Evolutionary conservation across 2,797 vertebrate species (phyloP).

Genomic region (Morelia viridis): DNA sequence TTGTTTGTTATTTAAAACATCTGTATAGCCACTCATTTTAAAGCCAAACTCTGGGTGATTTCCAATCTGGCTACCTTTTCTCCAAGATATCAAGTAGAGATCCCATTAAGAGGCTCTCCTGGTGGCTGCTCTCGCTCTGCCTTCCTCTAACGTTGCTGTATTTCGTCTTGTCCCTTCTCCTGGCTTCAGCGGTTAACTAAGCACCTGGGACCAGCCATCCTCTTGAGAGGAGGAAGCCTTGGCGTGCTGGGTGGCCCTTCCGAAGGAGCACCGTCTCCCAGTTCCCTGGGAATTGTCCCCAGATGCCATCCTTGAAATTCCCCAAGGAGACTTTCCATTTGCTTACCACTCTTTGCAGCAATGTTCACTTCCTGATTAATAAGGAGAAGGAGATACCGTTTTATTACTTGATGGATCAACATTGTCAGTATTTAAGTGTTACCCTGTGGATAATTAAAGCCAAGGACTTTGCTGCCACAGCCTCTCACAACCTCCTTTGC

Average conservation of each 20-base stretch:
- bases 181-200: neutral
- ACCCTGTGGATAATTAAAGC: neutral
- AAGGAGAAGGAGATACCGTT: fast-evolving
- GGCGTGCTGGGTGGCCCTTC: neutral
- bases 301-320: neutral
- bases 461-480: neutral
- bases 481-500: neutral
- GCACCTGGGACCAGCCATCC: no score
- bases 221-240: no score
- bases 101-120: no score
- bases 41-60: neutral
- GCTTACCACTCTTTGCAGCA: neutral
- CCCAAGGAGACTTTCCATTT: neutral
- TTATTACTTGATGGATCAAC: fast-evolving
- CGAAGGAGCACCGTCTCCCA: neutral
- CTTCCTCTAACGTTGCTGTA: neutral
- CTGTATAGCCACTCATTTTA: neutral
- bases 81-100: neutral
- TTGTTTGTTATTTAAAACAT: no score
- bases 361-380: neutral
- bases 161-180: neutral
- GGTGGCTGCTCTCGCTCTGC: neutral
- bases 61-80: neutral
- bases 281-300: neutral
- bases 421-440: neutral